These are phyloP conservation scores for Magallana gigas DNA, from an alignment of 1,140 invertebrate species.

Conservation along the genomic window DNA sequence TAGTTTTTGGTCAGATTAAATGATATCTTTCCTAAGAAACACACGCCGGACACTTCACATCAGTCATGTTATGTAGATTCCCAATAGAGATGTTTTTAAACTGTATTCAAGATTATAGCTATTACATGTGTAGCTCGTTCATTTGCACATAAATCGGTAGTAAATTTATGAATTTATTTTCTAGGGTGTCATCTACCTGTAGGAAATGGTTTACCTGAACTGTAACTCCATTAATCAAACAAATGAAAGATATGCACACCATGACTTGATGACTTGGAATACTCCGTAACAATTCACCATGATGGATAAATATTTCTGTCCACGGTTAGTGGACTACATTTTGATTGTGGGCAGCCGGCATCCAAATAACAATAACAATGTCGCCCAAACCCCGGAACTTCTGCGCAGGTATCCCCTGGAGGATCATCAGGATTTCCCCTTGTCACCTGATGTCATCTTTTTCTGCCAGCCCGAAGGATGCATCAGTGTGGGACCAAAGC, in stretches of 20 bases:
- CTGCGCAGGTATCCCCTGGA: slow-evolving; percentile 94
- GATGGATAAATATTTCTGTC: slow-evolving; percentile 82
- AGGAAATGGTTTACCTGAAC: slow-evolving; percentile 3
- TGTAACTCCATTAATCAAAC: background rate
- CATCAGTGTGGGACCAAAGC: slow-evolving; percentile 91
- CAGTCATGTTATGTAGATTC: no score
- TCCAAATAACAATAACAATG: slow-evolving; percentile 79
- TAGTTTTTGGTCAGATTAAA: no score
- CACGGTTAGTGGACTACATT: slow-evolving; percentile 91
- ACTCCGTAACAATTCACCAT: slow-evolving; percentile 19
- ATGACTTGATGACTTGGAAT: background rate
- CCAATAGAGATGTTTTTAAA: no score
- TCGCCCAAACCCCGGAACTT: slow-evolving; percentile 78
- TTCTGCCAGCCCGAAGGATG: slow-evolving; percentile 99
- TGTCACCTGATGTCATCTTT: slow-evolving; percentile 98
- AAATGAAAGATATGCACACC: background rate
- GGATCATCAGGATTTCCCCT: slow-evolving; percentile 96
- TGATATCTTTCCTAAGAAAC: no score
- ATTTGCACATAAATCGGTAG: no score
- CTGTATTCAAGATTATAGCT: no score
- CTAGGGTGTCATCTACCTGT: background rate
- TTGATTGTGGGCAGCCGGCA: slow-evolving; percentile 95
- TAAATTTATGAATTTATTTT: background rate
- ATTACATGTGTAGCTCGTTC: no score
- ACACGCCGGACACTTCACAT: no score